A percentile compares a stretch with the other conserved stretches of the same genome.
Conservation (phyloP, 1,140 invertebrate species). For the Bradynema listronoti region DNA sequence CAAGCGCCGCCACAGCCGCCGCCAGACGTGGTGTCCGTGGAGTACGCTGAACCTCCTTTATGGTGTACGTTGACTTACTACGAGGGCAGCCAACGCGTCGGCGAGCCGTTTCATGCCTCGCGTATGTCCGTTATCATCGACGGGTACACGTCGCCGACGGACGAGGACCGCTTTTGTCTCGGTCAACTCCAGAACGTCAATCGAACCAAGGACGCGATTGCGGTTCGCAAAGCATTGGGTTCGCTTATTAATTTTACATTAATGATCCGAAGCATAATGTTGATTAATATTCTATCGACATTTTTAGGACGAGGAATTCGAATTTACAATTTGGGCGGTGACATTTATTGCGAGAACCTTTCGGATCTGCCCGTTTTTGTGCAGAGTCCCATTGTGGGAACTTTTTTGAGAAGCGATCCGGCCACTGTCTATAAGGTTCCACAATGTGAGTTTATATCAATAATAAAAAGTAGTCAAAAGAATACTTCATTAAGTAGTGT, state of each 20-base stretch:
- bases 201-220: conserved; percentile 83
- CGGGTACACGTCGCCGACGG: conserved; percentile 69
- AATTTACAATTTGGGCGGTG: conserved; percentile 93
- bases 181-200: conserved; percentile 84
- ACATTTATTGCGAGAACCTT: conserved; percentile 96
- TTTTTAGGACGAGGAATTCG: conserved; percentile 70
- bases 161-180: conserved; percentile 84
- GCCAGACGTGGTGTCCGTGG: conserved; percentile 77
- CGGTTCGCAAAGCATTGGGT: conserved; percentile 88
- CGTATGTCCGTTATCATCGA: conserved; percentile 93
- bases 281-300: neutral
- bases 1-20: too few species aligned
- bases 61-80: conserved; percentile 98
- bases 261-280: neutral
- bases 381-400: conserved; percentile 96
- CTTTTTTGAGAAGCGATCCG: conserved; percentile 95
- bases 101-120: conserved; percentile 92
- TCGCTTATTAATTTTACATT: conserved; percentile 6
- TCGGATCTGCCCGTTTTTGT: conserved; percentile 91
- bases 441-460: conserved; percentile 66
- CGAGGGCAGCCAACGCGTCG: conserved; percentile 87
- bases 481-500: neutral
- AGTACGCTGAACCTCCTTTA: conserved; percentile 92
- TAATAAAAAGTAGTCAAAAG: neutral
- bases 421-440: conserved; percentile 99